Evolutionary conservation across 2,888 invertebrate genomes (phyloP), one percentile per base, ranked within the genome.

Genomic region (Archaeoteleia sp.): DNA sequence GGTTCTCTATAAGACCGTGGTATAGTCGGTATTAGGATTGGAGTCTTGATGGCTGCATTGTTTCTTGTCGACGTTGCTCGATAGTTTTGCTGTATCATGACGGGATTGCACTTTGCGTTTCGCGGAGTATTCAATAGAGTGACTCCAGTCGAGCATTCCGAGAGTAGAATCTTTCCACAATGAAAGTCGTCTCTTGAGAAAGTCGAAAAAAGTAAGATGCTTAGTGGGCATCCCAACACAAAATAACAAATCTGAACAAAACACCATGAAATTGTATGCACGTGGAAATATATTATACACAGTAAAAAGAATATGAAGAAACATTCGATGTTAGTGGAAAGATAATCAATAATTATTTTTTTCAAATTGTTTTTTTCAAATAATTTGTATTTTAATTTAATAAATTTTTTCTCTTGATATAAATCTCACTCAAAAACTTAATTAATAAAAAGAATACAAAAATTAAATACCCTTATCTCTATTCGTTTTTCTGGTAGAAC

Each of bases 21-120:
- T 70, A 66, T 62, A 73, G 68, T 72, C 42, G 54, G 48, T 39
- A 71, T 72, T 76, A 69, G 75, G 72, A 74, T 78, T 74, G 78
- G 70, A 72, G 76, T 73, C 73, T 71, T 72, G 58, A 71, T 74
- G 74, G 73, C 78, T 74, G 78, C 78, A 81, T 81, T 81, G 81
- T 81, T 80, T 81, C 76, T 79, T 78, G 78, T 74, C 75, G 76
- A 79, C 75, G 78, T 77, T 78, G 80, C 78, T 75, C 71, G 68
- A 72, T 74, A 77, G 68, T 68, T 71, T 71, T 69, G 73, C 72
- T 75, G 71, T 74, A 75, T 71, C 73, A 73, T 73, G 68, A 67
- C 71, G 54, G 69, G 67, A 76, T 75, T 78, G 77, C 76, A 78
- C 75, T 79, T 80, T 74, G 74, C 74, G 78, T 78, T 77, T 77